Evolutionary conservation across 1,140 invertebrate species (phyloP).

Genomic region (Antheraea pernyi): DNA sequence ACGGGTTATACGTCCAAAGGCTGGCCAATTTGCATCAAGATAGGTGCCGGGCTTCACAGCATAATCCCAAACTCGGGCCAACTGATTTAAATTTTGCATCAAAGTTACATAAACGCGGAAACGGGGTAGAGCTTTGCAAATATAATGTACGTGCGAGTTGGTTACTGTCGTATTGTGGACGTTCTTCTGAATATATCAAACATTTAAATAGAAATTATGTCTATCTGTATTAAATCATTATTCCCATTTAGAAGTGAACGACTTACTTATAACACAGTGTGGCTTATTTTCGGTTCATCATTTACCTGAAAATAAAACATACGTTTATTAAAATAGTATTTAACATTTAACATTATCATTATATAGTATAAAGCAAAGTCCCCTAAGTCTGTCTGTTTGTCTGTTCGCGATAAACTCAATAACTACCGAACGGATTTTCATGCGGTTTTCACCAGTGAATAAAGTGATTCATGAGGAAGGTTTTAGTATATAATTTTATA

Average conservation of each 20-base stretch:
- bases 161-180: background rate
- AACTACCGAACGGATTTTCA: too few relatives aligned
- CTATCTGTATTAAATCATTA: background rate
- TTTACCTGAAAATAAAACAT: background rate
- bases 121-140: slow-evolving; percentile 2
- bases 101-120: slow-evolving; percentile 2
- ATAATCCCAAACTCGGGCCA: slow-evolving; percentile 59
- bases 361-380: too few relatives aligned
- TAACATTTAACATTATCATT: too few relatives aligned
- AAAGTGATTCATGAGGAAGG: too few relatives aligned
- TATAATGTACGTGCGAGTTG: slow-evolving; percentile 4
- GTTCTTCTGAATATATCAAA: background rate
- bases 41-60: slow-evolving; percentile 43
- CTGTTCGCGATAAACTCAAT: too few relatives aligned
- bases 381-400: too few relatives aligned
- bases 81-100: slow-evolving; percentile 68
- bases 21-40: slow-evolving; percentile 57
- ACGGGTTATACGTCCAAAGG: slow-evolving; percentile 22
- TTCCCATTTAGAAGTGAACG: background rate
- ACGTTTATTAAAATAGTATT: background rate
- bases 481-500: too few relatives aligned
- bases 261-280: background rate
- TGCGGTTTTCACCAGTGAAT: too few relatives aligned
- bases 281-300: background rate
- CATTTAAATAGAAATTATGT: background rate